Conservation (phyloP, 2,888 invertebrate genomes). For the Hirtodrosophila confusa region DNA sequence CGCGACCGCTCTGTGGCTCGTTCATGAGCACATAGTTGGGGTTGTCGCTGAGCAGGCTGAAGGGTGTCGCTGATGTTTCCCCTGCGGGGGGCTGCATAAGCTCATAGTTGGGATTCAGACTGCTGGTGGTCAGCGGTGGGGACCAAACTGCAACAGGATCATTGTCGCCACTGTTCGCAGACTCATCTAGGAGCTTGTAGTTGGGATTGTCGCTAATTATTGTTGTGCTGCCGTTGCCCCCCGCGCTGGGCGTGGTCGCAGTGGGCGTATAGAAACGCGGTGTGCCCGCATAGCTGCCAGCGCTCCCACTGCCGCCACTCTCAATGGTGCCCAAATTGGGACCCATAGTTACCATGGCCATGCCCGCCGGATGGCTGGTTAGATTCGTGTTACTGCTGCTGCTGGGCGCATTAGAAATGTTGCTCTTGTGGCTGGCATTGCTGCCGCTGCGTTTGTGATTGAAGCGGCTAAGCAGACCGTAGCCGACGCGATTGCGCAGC, state of each 20-base stretch:
- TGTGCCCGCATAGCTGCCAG: constrained; percentile 74
- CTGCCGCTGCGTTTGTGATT: constrained; percentile 81
- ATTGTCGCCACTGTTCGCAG: constrained; percentile 46
- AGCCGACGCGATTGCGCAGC: constrained; percentile 47
- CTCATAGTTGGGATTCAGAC: constrained; percentile 77
- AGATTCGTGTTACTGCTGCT: constrained; percentile 78
- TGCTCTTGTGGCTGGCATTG: constrained; percentile 79
- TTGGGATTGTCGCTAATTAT: constrained; percentile 79
- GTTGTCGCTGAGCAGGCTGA: constrained; percentile 44
- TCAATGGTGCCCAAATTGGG: constrained; percentile 68
- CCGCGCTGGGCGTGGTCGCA: constrained; percentile 43
- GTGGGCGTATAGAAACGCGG: constrained; percentile 74
- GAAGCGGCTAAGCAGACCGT: constrained; percentile 70
- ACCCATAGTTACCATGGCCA: constrained; percentile 59
- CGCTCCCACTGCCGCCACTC: constrained; percentile 79
- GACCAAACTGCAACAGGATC: constrained; percentile 31
- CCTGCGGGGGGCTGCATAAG: constrained; percentile 61
- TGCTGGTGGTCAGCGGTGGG: constrained; percentile 56
- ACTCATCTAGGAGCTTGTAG: constrained; percentile 78
- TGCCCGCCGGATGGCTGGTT: constrained; percentile 61
- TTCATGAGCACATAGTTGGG: constrained; percentile 77
- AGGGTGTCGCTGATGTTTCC: constrained; percentile 3
- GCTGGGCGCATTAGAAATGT: constrained; percentile 74
- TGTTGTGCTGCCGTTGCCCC: constrained; percentile 38
- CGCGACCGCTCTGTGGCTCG: constrained; percentile 48